Evolutionary conservation across 1,140 invertebrate species (phyloP).

Genomic region (Zaprionus capensis): DNA sequence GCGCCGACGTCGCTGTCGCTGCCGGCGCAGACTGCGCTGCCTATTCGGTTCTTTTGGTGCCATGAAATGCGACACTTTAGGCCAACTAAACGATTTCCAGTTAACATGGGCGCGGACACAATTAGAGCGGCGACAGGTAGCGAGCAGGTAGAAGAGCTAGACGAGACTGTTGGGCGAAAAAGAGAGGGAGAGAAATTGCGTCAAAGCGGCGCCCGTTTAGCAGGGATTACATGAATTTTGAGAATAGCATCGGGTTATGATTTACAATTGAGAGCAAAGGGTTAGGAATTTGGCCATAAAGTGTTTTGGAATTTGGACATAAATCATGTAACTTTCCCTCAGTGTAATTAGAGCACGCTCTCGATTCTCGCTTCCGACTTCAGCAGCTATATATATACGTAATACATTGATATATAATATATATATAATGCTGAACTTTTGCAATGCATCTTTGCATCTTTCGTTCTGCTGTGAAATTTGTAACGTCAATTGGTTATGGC

Average conservation of each 20-base stretch:
- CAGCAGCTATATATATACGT: background rate
- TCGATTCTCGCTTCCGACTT: no score
- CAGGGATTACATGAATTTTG: constrained; percentile 30
- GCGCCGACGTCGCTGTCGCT: constrained; percentile 19
- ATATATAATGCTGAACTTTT: background rate
- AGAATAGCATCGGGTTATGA: constrained; percentile 15
- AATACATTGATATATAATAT: background rate
- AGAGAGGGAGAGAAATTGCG: constrained; percentile 34
- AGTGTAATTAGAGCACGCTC: background rate
- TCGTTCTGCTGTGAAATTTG: constrained; percentile 28
- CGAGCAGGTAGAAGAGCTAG: constrained; percentile 19
- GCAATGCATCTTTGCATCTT: constrained; percentile 5
- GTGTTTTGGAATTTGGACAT: background rate
- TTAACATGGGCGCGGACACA: constrained; percentile 48
- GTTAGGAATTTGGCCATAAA: constrained; percentile 5
- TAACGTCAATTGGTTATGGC: constrained; percentile 29
- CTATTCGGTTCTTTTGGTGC: constrained; percentile 28
- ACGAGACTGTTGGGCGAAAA: background rate
- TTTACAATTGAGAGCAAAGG: constrained; percentile 34
- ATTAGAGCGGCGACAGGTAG: constrained; percentile 62
- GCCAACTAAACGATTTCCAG: constrained; percentile 57
- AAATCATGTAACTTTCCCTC: constrained; percentile 2
- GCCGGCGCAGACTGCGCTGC: background rate
- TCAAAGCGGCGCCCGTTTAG: constrained; percentile 47
- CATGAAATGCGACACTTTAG: constrained; percentile 71